Percentiles rank a stretch among this genome's conserved stretches.
Evolutionary conservation across 2,888 invertebrate species (phyloP).

Genomic region (Pomacea canaliculata): DNA sequence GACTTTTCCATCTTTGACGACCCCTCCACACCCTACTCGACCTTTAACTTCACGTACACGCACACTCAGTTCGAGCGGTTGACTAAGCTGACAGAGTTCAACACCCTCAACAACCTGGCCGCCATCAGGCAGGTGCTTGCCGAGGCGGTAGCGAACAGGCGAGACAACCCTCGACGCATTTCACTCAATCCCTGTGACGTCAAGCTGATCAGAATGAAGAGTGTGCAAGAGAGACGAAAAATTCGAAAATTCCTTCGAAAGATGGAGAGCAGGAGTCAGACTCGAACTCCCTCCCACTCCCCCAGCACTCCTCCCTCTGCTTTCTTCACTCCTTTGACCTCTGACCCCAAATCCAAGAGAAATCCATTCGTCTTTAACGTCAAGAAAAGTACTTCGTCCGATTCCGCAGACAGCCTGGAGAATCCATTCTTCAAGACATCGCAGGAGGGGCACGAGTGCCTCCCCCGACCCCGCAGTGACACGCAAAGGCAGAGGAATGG

Average conservation of each 20-base stretch:
- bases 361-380: neutral
- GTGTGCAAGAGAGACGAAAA: constrained; percentile 32
- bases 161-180: constrained; percentile 33
- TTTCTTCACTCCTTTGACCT: constrained; percentile 22
- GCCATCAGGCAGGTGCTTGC: constrained; percentile 64
- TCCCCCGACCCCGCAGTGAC: neutral
- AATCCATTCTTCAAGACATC: constrained; percentile 20
- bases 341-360: neutral
- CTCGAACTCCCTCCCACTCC: constrained; percentile 40
- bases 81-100: constrained; percentile 70
- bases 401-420: neutral
- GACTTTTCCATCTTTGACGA: constrained; percentile 71
- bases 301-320: constrained; percentile 27
- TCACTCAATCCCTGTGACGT: constrained; percentile 12
- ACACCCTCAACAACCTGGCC: constrained; percentile 67
- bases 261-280: constrained; percentile 26
- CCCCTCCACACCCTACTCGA: constrained; percentile 68
- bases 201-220: constrained; percentile 32
- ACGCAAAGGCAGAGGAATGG: neutral
- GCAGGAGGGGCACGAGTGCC: neutral
- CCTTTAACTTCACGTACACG: constrained; percentile 71
- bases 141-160: constrained; percentile 51
- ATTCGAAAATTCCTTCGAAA: constrained; percentile 25
- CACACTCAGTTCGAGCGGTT: constrained; percentile 69
- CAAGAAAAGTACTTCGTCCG: neutral